Evolutionary conservation across 2,888 invertebrate species (phyloP).

Genomic region (Elegia similella): DNA sequence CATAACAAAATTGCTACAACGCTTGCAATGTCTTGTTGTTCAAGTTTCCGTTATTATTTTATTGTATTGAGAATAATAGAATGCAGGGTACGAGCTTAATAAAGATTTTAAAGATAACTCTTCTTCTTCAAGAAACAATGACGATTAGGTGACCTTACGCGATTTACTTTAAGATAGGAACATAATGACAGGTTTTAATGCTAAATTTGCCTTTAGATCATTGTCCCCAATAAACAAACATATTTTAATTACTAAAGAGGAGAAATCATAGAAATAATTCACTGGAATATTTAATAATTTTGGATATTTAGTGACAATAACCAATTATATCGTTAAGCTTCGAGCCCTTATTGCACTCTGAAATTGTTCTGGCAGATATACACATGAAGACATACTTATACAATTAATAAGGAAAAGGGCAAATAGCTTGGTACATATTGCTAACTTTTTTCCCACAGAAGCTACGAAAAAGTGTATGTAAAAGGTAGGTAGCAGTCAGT

Average conservation of each 20-base stretch:
- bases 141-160: too few species aligned
- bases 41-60: constrained; percentile 31
- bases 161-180: too few species aligned
- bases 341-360: too few species aligned
- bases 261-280: not conserved
- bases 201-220: too few species aligned
- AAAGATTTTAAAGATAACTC: too few species aligned
- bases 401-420: not conserved
- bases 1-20: constrained; percentile 54
- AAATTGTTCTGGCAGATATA: too few species aligned
- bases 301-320: too few species aligned
- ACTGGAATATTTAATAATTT: not conserved
- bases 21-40: constrained; percentile 35
- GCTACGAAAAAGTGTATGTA: not conserved
- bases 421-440: not conserved
- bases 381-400: not conserved
- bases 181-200: too few species aligned
- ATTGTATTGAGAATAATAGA: not conserved
- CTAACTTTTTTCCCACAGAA: not conserved
- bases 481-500: constrained; percentile 13
- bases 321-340: too few species aligned
- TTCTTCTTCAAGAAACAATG: too few species aligned
- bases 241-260: too few species aligned
- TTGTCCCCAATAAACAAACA: too few species aligned
- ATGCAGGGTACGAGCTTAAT: not conserved